Evolutionary conservation across 2,797 vertebrate genomes (phyloP).

Genomic region (Crenuchus spilurus): DNA sequence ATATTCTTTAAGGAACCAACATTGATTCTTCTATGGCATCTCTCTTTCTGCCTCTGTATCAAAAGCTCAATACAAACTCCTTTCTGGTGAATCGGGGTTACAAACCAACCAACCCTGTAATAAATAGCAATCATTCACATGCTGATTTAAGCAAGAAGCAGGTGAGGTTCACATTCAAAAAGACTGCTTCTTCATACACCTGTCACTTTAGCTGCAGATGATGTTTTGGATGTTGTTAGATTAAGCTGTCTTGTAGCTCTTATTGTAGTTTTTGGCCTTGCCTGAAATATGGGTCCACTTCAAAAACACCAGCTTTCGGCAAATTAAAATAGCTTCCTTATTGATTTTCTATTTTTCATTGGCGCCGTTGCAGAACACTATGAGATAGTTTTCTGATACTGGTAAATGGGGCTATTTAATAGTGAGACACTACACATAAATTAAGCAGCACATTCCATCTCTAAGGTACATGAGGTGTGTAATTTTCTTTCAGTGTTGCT

Average conservation of each 20-base stretch:
- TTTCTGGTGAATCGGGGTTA: too few relatives aligned
- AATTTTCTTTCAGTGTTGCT: slow-evolving; percentile 12
- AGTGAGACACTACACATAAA: slow-evolving; percentile 11
- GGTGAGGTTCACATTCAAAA: not conserved
- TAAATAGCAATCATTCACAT: slow-evolving; percentile 22
- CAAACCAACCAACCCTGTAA: too few relatives aligned
- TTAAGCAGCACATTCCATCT: not conserved
- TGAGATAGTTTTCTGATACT: slow-evolving; percentile 18
- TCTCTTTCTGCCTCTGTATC: too few relatives aligned
- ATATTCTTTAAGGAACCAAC: too few relatives aligned
- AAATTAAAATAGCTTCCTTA: slow-evolving; percentile 41
- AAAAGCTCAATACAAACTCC: too few relatives aligned
- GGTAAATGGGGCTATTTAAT: slow-evolving; percentile 21
- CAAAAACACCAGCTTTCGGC: slow-evolving; percentile 32
- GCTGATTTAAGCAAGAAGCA: not conserved
- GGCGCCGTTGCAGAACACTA: slow-evolving; percentile 9
- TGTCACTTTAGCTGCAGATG: not conserved
- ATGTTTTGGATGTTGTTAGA: slow-evolving; percentile 13
- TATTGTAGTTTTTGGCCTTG: not conserved
- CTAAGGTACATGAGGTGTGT: slow-evolving; percentile 3
- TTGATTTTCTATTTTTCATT: slow-evolving; percentile 46
- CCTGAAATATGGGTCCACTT: slow-evolving; percentile 31
- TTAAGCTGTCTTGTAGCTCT: slow-evolving; percentile 24
- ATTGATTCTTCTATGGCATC: too few relatives aligned
- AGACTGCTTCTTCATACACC: slow-evolving; percentile 5